Percentiles rank a stretch among this genome's conserved stretches.
phyloP scores from a whole-genome alignment of 2,888 invertebrate genomes.

The Hyppa rectilinea region DNA sequence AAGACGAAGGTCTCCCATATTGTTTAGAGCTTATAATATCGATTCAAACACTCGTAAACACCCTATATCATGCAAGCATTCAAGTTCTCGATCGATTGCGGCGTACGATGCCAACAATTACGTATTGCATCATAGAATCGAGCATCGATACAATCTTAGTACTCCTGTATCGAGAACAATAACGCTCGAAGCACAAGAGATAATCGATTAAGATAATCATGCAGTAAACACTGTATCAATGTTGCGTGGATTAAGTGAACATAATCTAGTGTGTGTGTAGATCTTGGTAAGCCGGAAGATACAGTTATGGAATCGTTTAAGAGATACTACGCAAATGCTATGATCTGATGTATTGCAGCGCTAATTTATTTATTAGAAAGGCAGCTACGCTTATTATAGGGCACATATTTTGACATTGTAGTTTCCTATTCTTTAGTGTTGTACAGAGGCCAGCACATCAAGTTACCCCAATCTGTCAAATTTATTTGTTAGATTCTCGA shows the following conservation, averaged over 20 bases:
- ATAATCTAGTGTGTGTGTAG: slow-evolving; percentile 22
- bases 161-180: slow-evolving; percentile 60
- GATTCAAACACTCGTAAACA: slow-evolving; percentile 29
- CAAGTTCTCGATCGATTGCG: slow-evolving; percentile 25
- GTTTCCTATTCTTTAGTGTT: neutral
- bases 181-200: slow-evolving; percentile 55
- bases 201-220: slow-evolving; percentile 65
- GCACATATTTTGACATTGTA: neutral
- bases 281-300: slow-evolving; percentile 44
- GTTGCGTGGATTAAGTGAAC: slow-evolving; percentile 55
- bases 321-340: slow-evolving; percentile 24
- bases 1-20: neutral
- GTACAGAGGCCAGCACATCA: too few relatives aligned
- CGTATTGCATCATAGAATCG: slow-evolving; percentile 53
- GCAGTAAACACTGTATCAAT: slow-evolving; percentile 59
- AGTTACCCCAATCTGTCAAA: too few relatives aligned
- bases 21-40: slow-evolving; percentile 32
- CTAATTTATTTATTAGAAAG: neutral
- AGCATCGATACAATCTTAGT: slow-evolving; percentile 50
- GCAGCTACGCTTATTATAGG: neutral
- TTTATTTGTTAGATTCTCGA: too few relatives aligned
- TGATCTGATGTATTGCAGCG: slow-evolving; percentile 12
- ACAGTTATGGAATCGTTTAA: slow-evolving; percentile 34
- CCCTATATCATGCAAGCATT: slow-evolving; percentile 31
- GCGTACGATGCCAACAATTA: slow-evolving; percentile 54